Evolutionary conservation across 2,113 vertebrate genomes (phyloP), one percentile per base, ranked within the genome.

Genomic region (Colossoma macropomum): DNA sequence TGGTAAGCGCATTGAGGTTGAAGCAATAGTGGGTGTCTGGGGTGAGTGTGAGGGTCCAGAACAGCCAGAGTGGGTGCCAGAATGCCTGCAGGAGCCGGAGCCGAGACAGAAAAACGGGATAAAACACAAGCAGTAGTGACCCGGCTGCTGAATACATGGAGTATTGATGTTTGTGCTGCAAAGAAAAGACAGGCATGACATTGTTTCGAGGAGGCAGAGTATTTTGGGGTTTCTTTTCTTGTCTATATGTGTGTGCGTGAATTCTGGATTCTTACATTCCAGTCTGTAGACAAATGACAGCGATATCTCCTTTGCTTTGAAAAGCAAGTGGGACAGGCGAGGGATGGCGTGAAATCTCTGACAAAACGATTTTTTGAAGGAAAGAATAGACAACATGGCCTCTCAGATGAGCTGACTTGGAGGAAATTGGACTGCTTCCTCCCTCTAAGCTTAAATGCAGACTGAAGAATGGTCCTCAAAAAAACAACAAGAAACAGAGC

Each of bases 61-160:
- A 10, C 82, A 81, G 87, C 87, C 75, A 25, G 66, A 69, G 30
- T 38, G 66, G 66, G 30, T 71, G 74, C 63, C 81, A 77, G 77
- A 83, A 83, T 75, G 60, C 73, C 88, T 84, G 75, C 75, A 21
- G 76, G 90, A 87, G 87, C 89, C 89, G 89, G 89, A 90, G 91
- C 92, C 90, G 87, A 89, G 87, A 54, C 68, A 77, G 45, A 81
- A 68, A 56, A 76, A 84, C 86, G 85, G 84, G 87, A 90, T 93
- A 89, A 92, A 91, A 91, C 90, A 84, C 92, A 92, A 89, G 92
- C 93, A 93, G 92, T 92, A 91, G 90, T 90, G 93, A 90, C 92
- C 92, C 90, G 93, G 93, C 93, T 91, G 90, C 92, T 91, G 88
- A 92, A 89, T 87, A 91, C 86, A 90, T 86, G 85, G 79, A 83